phyloP scores from a whole-genome alignment of 1,140 invertebrate genomes.

The Idris sp. region DNA sequence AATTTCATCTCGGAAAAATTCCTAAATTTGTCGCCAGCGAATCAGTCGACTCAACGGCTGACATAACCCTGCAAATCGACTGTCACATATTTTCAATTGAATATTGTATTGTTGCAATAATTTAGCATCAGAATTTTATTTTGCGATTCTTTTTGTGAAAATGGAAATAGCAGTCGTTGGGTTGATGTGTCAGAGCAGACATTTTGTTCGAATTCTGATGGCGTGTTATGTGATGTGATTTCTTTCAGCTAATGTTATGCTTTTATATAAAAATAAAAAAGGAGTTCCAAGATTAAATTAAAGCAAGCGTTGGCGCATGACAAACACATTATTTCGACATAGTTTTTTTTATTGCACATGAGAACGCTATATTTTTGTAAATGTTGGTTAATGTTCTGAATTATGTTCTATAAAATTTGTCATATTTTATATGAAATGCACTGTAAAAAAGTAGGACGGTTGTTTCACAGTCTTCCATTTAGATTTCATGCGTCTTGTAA shows the following conservation, averaged over 20 bases:
- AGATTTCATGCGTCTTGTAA: not conserved
- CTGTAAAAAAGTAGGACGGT: slow-evolving; percentile 8
- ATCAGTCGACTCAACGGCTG: slow-evolving; percentile 35
- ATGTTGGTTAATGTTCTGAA: slow-evolving; percentile 14
- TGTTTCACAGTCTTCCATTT: not conserved
- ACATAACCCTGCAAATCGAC: slow-evolving; percentile 39
- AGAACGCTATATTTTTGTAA: slow-evolving; percentile 26
- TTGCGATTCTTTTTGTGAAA: slow-evolving; percentile 10
- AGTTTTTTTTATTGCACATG: slow-evolving; percentile 6
- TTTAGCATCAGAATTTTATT: slow-evolving; percentile 31
- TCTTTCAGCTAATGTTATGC: slow-evolving; percentile 10
- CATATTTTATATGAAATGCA: slow-evolving; percentile 22
- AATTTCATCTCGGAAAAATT: slow-evolving; percentile 26
- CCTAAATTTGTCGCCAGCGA: slow-evolving; percentile 23
- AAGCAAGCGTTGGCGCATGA: not conserved
- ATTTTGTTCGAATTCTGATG: not conserved
- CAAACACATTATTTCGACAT: slow-evolving; percentile 9
- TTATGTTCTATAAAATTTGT: slow-evolving; percentile 13
- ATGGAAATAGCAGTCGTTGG: slow-evolving; percentile 14
- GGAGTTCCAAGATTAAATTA: slow-evolving; percentile 14
- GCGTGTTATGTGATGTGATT: not conserved
- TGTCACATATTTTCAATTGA: slow-evolving; percentile 45
- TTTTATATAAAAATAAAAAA: slow-evolving; percentile 21
- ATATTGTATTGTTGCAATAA: slow-evolving; percentile 39
- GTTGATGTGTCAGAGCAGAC: slow-evolving; percentile 14